Base-by-base conservation (phyloP, 2,797 vertebrate species). In the Periparus ater region DNA sequence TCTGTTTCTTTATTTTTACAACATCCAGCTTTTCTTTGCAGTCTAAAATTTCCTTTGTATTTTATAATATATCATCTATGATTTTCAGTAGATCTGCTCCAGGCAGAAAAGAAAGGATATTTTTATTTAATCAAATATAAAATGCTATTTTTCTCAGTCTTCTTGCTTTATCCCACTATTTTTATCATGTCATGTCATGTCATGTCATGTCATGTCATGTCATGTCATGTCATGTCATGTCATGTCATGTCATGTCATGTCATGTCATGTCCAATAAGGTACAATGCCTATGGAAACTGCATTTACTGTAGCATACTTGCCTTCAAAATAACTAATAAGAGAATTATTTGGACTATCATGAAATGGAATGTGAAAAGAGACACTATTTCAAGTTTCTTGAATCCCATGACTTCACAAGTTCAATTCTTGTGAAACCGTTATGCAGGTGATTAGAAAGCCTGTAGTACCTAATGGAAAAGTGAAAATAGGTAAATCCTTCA, bases 251-350 rank as follows among this genome's bases (percentile, higher is more conserved):
- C 36, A 38, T 38, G 38, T 38, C 38, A 38, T 44, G 7, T 40
- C 11, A 4, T 29, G n/a, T 32, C 15, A 23, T 9, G 6, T 27
- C 9, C 0, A 0, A 6, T 45, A 77, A 75, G 3, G 36, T 14
- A 51, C 32, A 67, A 30, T 11, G 23, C 4, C 7, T 26, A 6
- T 9, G 10, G 36, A 67, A 72, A 76, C 20, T 58, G 7, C 4
- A 34, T 48, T 14, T 29, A 70, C 29, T 14, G 9, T n/a, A 27
- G 5, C 29, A 27, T 45, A 18, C 5, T 54, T 67, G 25, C 19
- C 32, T 84, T 86, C 32, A 48, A 53, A 85, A 48, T 19, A 78
- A 16, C 9, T 42, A 7, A 16, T n/a, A 34, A 75, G 11, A 55
- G 17, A 86, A 42, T 17, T 13, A 47, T 6, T 36, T 20, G 42